Base-by-base conservation (phyloP, 1,140 invertebrate genomes). In the Armadillidium nasatum region DNA sequence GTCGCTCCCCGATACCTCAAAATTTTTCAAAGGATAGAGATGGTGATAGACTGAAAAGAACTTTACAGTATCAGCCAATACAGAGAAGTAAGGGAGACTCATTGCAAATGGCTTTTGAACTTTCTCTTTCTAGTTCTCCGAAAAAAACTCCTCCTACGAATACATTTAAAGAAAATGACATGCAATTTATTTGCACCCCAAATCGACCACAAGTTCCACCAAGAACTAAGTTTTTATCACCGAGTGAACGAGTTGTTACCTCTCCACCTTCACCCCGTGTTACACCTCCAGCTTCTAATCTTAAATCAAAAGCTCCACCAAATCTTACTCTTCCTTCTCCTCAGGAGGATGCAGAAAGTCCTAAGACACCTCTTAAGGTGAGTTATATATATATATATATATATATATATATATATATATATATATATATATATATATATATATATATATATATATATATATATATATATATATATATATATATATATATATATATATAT, bases 11-110 rank as follows among this genome's bases (percentile, higher is more conserved):
- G 3, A 19, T 19, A 19, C 50, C 2, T 21, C 19, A 70, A 4
- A 22, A 21, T 11, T 15, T 76, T 73, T 15, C 80, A 75, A 68
- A 82, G 78, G 80, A 83, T 77, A 54, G 82, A 78, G 68, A 81
- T 10, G 80, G 81, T 44, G 82, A 82, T 67, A 77, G 76, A 43
- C 75, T 90, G n/a, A 90, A 89, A 81, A 86, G 87, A 66, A 88
- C 88, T 50, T 87, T 87, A 0, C 87, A 89, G 71, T 89, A 89
- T 76, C 86, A 87, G 74, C 85, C 86, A 23, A 84, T 84, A 7
- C 73, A 85, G 83, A 78, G 84, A 71, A 81, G 82, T 15, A 83
- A 83, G 82, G 82, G 80, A 54, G 77, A 86, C 84, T 13, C 85
- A 83, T 50, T 87, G 89, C 86, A 85, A 86, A 43, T 83, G 88